Evolutionary conservation across 2,888 invertebrate species (phyloP).

Genomic region (Plagiodera versicolora): DNA sequence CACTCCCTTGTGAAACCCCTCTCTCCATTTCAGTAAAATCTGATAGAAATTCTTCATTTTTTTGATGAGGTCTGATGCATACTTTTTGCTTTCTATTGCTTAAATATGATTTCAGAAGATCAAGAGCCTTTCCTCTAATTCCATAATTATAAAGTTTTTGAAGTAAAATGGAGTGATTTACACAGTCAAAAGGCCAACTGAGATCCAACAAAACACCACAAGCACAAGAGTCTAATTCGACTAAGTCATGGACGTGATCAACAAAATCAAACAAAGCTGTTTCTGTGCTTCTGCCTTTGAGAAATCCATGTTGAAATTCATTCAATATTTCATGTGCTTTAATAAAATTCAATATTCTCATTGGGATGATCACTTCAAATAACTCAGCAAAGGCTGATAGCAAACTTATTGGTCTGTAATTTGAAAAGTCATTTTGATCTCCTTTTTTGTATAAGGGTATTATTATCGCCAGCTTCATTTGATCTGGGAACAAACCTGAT

Average conservation of each 20-base stretch:
- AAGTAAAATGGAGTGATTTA: not conserved
- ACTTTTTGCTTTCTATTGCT: not conserved
- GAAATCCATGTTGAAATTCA: not conserved
- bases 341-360: not conserved
- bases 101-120: not conserved
- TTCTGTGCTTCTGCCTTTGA: not conserved
- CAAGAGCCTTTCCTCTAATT: not conserved
- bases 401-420: not conserved
- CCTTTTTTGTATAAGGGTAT: not conserved
- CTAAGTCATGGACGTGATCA: not conserved
- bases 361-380: not conserved
- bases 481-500: not conserved
- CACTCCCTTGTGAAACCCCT: not conserved
- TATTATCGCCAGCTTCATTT: not conserved
- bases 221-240: not conserved
- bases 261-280: not conserved
- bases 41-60: not conserved
- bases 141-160: not conserved
- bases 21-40: not conserved
- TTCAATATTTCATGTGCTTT: not conserved
- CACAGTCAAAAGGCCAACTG: not conserved
- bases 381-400: not conserved
- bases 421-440: not conserved
- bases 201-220: not conserved
- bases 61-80: not conserved